Base-by-base conservation (phyloP, 2,888 invertebrate genomes). In the Mimumesa dahlbomi region DNA sequence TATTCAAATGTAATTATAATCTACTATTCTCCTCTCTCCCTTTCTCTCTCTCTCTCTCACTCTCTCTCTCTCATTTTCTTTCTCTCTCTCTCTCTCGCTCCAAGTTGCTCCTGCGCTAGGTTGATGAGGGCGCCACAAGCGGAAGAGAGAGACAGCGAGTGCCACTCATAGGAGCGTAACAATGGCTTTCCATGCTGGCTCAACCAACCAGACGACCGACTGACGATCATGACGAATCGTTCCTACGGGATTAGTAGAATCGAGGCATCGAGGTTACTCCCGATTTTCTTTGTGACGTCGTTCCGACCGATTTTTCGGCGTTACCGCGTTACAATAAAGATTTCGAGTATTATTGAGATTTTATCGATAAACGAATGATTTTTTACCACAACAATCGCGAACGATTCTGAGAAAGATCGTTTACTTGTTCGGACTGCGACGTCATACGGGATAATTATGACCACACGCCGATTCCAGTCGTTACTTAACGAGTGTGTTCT, bases 181-280 rank as follows among this genome's bases (percentile, higher is more conserved):
- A 84, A 84, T 84, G 84, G 84, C 84, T 84, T 81, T 82, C 76
- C 83, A 73, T 76, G 79, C 71, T 73, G 81, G 68, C 77, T 82
- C 81, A 75, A 82, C 82, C 80, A 82, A 81, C 75, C 82, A 74
- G 79, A 68, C 79, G 75, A 81, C 65, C 62, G 79, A 71, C 70
- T 69, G 78, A 81, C 78, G 71, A 80, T 81, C 79, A 73, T 76
- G 68, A 79, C 82, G 77, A 78, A 79, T 82, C 73, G 64, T 77
- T 79, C 71, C 78, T 36, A 48, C 56, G 48, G 75, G 78, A 71
- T 79, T 70, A 79, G 56, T 56, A 61, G 57, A 56, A 53, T 62
- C 53, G 45, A n/a, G 29, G 59, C 43, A 21, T n/a, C 19, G 52
- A 34, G 62, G 31, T 50, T 61, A 45, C 31, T 72, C 65, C 49